phyloP scores from a whole-genome alignment of 2,113 vertebrate species.

The Pelodiscus sinensis region DNA sequence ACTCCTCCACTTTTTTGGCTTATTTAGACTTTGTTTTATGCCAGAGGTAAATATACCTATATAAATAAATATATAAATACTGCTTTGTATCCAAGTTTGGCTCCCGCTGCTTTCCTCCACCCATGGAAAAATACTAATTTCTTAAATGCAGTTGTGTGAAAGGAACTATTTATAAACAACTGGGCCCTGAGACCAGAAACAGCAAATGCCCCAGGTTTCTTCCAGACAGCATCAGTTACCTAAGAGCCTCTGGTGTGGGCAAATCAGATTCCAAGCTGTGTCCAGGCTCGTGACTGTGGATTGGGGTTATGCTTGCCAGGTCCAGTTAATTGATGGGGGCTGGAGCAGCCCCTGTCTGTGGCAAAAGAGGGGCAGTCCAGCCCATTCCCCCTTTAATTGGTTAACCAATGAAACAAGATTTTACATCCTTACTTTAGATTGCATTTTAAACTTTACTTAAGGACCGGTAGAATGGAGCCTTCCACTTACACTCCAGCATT shows the following conservation, averaged over 20 bases:
- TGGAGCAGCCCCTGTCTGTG: too few relatives aligned
- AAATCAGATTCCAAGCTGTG: rapidly evolving
- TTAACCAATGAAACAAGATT: too few relatives aligned
- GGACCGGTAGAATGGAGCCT: not conserved
- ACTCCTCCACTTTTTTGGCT: conserved; percentile 52
- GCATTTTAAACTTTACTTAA: not conserved
- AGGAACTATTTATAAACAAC: not conserved
- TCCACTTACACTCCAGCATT: rapidly evolving
- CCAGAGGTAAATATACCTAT: conserved; percentile 73
- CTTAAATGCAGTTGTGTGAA: rapidly evolving
- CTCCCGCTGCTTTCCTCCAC: conserved; percentile 47
- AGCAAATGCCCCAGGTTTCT: rapidly evolving
- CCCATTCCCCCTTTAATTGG: too few relatives aligned
- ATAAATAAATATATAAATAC: conserved; percentile 84
- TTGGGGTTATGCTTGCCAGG: not conserved
- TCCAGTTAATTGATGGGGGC: too few relatives aligned
- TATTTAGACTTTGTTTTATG: conserved; percentile 62
- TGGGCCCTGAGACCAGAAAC: rapidly evolving
- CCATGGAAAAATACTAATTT: not conserved
- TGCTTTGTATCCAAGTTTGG: conserved; percentile 79
- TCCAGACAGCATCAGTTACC: rapidly evolving
- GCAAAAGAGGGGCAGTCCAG: too few relatives aligned
- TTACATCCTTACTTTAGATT: not conserved
- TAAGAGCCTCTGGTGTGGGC: rapidly evolving
- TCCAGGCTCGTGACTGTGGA: not conserved